Conservation (phyloP, 2,888 invertebrate species). For the Pammene aurita region DNA sequence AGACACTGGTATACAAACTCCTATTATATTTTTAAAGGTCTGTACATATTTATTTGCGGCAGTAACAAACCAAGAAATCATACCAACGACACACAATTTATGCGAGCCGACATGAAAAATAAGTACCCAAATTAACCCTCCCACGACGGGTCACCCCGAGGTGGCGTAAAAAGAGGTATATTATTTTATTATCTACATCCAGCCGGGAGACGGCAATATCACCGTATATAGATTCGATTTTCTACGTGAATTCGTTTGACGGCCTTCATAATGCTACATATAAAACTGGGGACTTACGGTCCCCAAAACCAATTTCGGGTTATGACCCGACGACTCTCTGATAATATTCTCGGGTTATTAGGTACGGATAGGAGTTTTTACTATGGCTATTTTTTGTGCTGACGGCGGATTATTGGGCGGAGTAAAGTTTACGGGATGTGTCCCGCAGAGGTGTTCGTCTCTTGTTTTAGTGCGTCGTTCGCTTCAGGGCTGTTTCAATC, state of each 20-base stretch:
- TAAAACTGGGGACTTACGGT: slow-evolving; percentile 84
- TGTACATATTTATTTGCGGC: neutral
- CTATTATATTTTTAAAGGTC: too few species aligned
- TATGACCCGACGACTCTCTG: slow-evolving; percentile 84
- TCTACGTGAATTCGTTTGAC: slow-evolving; percentile 85
- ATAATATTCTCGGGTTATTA: slow-evolving; percentile 84
- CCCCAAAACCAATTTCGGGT: slow-evolving; percentile 84
- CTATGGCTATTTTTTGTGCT: slow-evolving; percentile 83
- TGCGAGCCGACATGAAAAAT: slow-evolving; percentile 33
- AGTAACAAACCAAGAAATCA: slow-evolving; percentile 12
- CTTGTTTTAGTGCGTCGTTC: slow-evolving; percentile 55
- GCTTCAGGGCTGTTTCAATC: slow-evolving; percentile 25
- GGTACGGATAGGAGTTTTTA: slow-evolving; percentile 83
- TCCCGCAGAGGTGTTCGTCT: slow-evolving; percentile 50
- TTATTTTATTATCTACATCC: slow-evolving; percentile 82
- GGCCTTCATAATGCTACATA: slow-evolving; percentile 84
- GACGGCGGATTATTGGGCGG: slow-evolving; percentile 79
- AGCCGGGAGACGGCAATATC: slow-evolving; percentile 77
- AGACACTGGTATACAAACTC: too few species aligned
- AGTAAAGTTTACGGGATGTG: slow-evolving; percentile 68
- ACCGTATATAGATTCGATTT: slow-evolving; percentile 85
- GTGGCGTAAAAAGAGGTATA: slow-evolving; percentile 77
- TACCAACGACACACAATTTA: slow-evolving; percentile 20
- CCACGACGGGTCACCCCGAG: slow-evolving; percentile 53
- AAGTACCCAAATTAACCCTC: slow-evolving; percentile 37